phyloP scores from a whole-genome alignment of 2,888 invertebrate genomes.

The Acrobasis suavella region DNA sequence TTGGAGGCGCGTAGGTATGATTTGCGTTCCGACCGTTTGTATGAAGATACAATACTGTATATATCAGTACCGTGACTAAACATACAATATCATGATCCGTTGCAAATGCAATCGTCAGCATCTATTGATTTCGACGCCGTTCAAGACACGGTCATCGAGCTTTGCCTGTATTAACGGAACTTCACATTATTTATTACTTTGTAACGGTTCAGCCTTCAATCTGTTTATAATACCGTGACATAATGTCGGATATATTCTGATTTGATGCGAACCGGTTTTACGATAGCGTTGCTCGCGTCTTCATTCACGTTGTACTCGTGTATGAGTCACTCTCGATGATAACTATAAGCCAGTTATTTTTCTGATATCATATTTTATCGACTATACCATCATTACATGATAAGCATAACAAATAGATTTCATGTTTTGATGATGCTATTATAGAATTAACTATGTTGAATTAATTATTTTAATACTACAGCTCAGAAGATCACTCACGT shows the following conservation, averaged over 20 bases:
- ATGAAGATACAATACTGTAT: too few relatives aligned
- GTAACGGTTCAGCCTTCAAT: slow-evolving; percentile 8
- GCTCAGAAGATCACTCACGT: too few relatives aligned
- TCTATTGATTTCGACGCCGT: neutral
- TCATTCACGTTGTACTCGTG: slow-evolving; percentile 1
- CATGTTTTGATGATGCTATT: too few relatives aligned
- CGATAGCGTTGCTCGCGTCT: slow-evolving; percentile 14
- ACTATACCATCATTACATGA: too few relatives aligned
- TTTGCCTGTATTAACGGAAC: slow-evolving; percentile 15
- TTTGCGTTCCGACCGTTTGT: too few relatives aligned
- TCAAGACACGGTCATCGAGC: neutral
- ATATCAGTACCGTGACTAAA: too few relatives aligned
- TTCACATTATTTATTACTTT: slow-evolving; percentile 11
- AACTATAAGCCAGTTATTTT: neutral
- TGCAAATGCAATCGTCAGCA: neutral
- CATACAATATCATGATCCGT: neutral
- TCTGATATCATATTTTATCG: too few relatives aligned
- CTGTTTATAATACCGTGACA: slow-evolving; percentile 17
- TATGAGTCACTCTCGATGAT: slow-evolving; percentile 7
- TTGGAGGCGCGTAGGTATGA: too few relatives aligned
- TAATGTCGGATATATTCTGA: slow-evolving; percentile 15
- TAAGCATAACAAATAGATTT: too few relatives aligned
- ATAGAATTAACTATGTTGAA: too few relatives aligned
- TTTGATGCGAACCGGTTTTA: slow-evolving; percentile 13
- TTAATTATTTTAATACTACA: too few relatives aligned